Evolutionary conservation across 2,113 vertebrate genomes (phyloP).

Genomic region (Tamias sibiricus): DNA sequence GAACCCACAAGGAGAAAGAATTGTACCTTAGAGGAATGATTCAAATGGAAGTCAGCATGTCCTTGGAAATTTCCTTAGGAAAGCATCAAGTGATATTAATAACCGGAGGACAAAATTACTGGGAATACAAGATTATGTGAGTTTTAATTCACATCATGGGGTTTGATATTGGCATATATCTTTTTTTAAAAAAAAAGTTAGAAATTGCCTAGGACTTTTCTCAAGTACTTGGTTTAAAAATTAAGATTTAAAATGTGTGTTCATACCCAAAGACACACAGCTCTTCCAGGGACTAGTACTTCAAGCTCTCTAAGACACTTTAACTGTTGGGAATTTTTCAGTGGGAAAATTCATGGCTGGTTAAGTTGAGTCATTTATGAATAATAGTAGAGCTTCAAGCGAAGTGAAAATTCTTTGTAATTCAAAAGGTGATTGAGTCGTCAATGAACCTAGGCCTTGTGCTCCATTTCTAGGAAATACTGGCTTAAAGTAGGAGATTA

Average conservation of each 20-base stretch:
- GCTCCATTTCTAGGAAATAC: conserved; percentile 58
- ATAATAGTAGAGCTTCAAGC: conserved; percentile 53
- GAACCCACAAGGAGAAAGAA: conserved; percentile 10
- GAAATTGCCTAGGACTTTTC: not conserved
- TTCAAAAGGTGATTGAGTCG: conserved; percentile 47
- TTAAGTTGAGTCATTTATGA: conserved; percentile 52
- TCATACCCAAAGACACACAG: not conserved
- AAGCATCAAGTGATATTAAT: not conserved
- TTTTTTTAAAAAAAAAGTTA: not conserved
- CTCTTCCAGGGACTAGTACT: not conserved
- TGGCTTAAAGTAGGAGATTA: conserved; percentile 57
- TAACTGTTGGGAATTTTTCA: not conserved
- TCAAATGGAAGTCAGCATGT: not conserved
- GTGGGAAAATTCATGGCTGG: conserved; percentile 22
- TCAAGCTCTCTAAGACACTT: not conserved
- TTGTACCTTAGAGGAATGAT: not conserved
- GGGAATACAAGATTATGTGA: not conserved
- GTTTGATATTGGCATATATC: not conserved
- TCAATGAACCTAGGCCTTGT: conserved; percentile 71
- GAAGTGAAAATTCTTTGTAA: conserved; percentile 68
- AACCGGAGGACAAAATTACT: not conserved
- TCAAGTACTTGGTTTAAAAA: conserved; percentile 37
- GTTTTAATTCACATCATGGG: not conserved
- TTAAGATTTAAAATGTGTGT: not conserved
- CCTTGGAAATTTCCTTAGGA: not conserved